Base-by-base conservation (phyloP, 2,888 invertebrate genomes). In the Sarcophaga rosellei region DNA sequence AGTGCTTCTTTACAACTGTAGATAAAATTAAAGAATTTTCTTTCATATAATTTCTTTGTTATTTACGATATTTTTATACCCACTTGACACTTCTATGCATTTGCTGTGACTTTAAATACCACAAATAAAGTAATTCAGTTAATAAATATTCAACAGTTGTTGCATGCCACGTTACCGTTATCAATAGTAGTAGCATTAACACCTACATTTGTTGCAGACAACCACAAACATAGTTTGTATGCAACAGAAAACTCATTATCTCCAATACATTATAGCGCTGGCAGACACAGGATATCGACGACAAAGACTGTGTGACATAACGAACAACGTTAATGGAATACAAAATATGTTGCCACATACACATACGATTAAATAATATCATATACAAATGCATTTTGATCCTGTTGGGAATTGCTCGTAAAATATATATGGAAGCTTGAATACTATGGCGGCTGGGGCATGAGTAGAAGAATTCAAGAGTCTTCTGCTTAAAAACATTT, bases 241-340 rank as follows among this genome's bases (percentile, higher is more conserved):
- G 73, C 59, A 66, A 61, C 45, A 73, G 6, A 63, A 66, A 63
- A 65, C 65, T 72, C 79, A 79, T 79, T 79, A 79, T 47, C 44
- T 63, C 2, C 68, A 45, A 35, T 77, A 69, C 21, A 68, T 77
- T 23, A 61, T 68, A 53, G 4, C 2, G n/a, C 44, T 73, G 35
- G 10, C 73, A 66, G 66, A 73, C 25, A 20, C 20, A 45, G 4
- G 45, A 66, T 73, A 10, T 10, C 35, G 57, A 35, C 23, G 59
- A 17, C 57, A 23, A 25, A 57, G 45, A 44, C 25, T 44, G 10
- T 44, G 10, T 35, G 20, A 44, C 5, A 23, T 15, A 15, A 15
- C 53, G 17, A 5, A 53, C 15, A 53, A 61, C 21, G 61, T 80
- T 66, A 80, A 80, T 80, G 73, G 66, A 73, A 80, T 80, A 66